Evolutionary conservation across 2,113 vertebrate genomes (phyloP), one percentile per base, ranked within the genome.

Genomic region (Galeopterus variegatus): DNA sequence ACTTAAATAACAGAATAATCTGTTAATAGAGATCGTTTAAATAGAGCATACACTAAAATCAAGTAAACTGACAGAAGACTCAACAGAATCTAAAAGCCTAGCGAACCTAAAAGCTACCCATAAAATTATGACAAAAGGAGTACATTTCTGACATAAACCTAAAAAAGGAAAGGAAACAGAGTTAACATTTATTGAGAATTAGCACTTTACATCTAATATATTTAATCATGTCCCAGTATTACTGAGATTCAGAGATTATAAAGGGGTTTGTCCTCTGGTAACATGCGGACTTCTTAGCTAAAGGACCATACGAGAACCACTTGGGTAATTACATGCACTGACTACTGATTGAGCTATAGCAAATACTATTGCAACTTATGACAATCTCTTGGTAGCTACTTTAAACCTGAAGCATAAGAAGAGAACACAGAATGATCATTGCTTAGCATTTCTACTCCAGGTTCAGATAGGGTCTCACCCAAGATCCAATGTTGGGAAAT

Each of bases 401-500:
- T 76, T 65, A 79, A 79, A 11, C 18, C n/a, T 67, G 9, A 87
- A 88, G 91, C 79, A 1, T 31, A 69, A 33, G 60, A 77, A 54
- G 2, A 82, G 21, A 92, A 50, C 1, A 80, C 15, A 62, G 60
- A 91, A 24, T 19, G 36, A 76, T 31, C 52, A 50, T 45, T 19
- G 8, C 28, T 83, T 81, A 21, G 0, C 31, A 76, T 3, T 48
- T 5, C 52, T n/a, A 33, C 0, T 28, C 79, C 26, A 4, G 6
- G 15, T 77, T 0, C 1, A 60, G 52, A 23, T 6, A 77, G 17
- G 70, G 10, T 98, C 99, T 92, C 98, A 99, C 99, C 99, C 99
- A 99, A 0, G 99, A 99, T 65, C 99, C 99, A 11, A 99, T 99
- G 98, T 99, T 99, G 67, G 99, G 99, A 95, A 99, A 99, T 95